Evolutionary conservation across 2,797 vertebrate species (phyloP), one percentile per base, ranked within the genome.

Genomic region (Chromobotia macracanthus): DNA sequence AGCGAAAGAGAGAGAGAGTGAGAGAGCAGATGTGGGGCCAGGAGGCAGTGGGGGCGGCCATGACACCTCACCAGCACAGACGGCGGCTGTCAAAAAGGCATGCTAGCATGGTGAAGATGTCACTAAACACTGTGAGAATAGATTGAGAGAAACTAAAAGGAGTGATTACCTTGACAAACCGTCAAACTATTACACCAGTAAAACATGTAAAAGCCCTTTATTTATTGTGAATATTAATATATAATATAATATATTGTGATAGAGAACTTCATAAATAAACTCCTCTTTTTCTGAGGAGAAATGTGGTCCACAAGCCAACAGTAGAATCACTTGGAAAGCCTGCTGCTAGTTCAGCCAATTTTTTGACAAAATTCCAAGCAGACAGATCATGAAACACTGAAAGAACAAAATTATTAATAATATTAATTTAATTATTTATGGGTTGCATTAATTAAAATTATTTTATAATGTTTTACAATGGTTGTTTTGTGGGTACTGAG

Each of bases 351-450:
- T 86, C 72, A 83, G 87, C 84, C 84, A 80, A 83, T 77, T 75
- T 73, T 76, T 84, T 89, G 89, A 89, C 86, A 81, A 61, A 78
- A 77, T 86, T 90, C 90, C 89, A 92, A 89, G 80, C 88, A 91
- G 90, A 89, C 88, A 79, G 83, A 88, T 88, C 83, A 78, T 83
- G 50, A 78, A 85, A 77, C 83, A 83, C 55, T 65, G 41, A 72
- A 83, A 89, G 1, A 80, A 80, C 83, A 86, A 84, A n/a, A n/a
- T n/a, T 0, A 66, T 67, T 28, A 56, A 68, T 21, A 44, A 53
- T 44, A 68, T 68, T 44, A 67, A 23, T 48, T 48, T 41, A 41
- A 41, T 38, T 38, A 5, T 38, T 41, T n/a, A n/a, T n/a, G n/a
- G n/a, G n/a, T n/a, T n/a, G n/a, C n/a, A n/a, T n/a, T n/a, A n/a